Evolutionary conservation across 2,797 vertebrate species (phyloP).

Genomic region (Psittacula derbiana): DNA sequence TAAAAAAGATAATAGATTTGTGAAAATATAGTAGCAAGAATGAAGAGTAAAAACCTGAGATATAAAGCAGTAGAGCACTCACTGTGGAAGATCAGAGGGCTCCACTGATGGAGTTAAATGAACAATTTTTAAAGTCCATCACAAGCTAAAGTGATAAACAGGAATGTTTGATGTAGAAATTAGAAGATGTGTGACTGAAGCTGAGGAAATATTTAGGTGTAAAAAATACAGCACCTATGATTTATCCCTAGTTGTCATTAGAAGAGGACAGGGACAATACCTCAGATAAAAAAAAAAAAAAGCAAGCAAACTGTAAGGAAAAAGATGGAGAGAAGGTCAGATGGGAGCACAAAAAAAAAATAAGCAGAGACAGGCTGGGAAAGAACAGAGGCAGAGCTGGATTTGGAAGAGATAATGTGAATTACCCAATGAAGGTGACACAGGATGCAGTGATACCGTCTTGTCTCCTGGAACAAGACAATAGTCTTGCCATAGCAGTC

Average conservation of each 20-base stretch:
- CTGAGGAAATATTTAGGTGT: background rate
- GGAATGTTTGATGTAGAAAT: background rate
- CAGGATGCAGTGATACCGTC: background rate
- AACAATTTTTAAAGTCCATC: background rate
- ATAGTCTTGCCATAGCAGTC: constrained; percentile 36
- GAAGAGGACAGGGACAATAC: background rate
- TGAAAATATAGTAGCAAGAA: background rate
- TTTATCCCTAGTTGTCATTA: background rate
- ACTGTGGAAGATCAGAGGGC: background rate
- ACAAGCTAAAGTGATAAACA: background rate
- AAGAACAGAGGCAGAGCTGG: background rate
- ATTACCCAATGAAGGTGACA: constrained; percentile 57
- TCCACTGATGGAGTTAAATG: background rate
- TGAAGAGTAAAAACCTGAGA: background rate
- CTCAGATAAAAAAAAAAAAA: background rate
- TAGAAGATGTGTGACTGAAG: background rate
- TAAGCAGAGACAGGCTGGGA: background rate
- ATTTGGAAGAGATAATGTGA: constrained; percentile 26
- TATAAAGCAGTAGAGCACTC: background rate
- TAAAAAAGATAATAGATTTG: background rate
- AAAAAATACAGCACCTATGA: background rate
- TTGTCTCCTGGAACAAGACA: constrained; percentile 37
- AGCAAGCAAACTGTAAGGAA: background rate
- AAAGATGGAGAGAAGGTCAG: constrained; percentile 15
- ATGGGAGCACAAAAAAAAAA: background rate